Base-by-base conservation (phyloP, 2,113 vertebrate species). In the Pongo abelii region DNA sequence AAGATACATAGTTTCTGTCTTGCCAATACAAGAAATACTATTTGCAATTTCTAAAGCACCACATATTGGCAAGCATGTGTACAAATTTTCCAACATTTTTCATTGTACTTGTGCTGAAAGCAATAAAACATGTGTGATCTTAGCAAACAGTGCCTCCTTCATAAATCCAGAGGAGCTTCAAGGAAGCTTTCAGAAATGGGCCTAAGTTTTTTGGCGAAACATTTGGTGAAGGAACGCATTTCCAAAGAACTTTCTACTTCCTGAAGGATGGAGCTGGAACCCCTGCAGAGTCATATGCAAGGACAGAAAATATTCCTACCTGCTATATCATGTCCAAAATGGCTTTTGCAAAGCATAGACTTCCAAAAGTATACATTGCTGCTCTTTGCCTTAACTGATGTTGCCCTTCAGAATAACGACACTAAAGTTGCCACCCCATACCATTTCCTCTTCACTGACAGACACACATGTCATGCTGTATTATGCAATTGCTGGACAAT, bases 181-280 rank as follows among this genome's bases (percentile, higher is more conserved):
- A 87, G 22, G 11, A 27, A 77, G 14, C 20, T 77, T 92, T 93
- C 27, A 23, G 69, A 67, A 92, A 89, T 32, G 38, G 20, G 14
- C 40, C 50, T 89, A 69, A 69, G 59, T 32, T 64, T 92, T 72
- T 46, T 86, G 46, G 50, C 35, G 8, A 79, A 89, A 55, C 50
- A 57, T 74, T 86, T 92, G 22, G 25, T 84, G 27, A 90, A 96
- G 74, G 40, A 67, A 4, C 3, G 83, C 17, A 59, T 83, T 84
- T 87, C 69, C 69, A 93, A 94, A 93, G 69, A 86, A 57, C 14
- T 9, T 69, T 97, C 86, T 27, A 74, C 30, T 89, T 87, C 23
- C 55, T 80, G n/a, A 69, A 69, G 16, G 25, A 48, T 84, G 40
- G 30, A 96, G 11, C 75, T 69, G 90, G n/a, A 27, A 95, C 32